Evolutionary conservation across 2,888 invertebrate species (phyloP), one percentile per base, ranked within the genome.

Genomic region (Dilophus febrilis): DNA sequence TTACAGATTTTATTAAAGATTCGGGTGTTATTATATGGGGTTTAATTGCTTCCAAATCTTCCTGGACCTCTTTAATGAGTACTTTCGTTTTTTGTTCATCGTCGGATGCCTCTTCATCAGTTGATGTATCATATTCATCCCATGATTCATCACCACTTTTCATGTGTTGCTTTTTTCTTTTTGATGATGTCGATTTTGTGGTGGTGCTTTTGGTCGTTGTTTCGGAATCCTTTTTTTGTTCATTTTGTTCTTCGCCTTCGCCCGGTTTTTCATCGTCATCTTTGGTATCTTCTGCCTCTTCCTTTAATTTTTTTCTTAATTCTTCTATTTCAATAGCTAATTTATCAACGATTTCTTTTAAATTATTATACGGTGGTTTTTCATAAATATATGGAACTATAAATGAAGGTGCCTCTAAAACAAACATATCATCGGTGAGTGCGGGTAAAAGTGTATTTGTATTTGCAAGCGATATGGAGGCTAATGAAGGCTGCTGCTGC

Each of bases 371-470:
- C 2, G 88, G 85, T 10, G 87, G 85, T 57, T 88, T 88, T 57
- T 90, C 88, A 61, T 88, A 88, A 17, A 90, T 85, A 57, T 90
- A 90, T 35, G 90, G 90, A 49, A 90, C 88, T 55, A 90, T 87
- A 55, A 90, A 88, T 17, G 87, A 88, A 6, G 90, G 88, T 22
- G 88, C 88, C 61, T 90, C 88, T 10, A 90, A 80, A 11, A 90
- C 87, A 58, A 81, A 88, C 81, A 88, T 88, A 51, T 90, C 87
- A 56, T 90, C 88, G 16, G 87, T 87, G 18, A 90, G 60, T 7
- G 84, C 82, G 1, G 86, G 86, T 49, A 90, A 59, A 46, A 86
- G 74, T 30, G 76, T 70, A 59, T 54, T 71, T 43, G 48, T 44
- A 38, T 49, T 46, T 36, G 51, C 48, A 38, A 48, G 58, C 32